Percentiles rank a stretch among this genome's conserved stretches.
Conservation (phyloP, 2,797 vertebrate species). For the Eulemur rubriventer region DNA sequence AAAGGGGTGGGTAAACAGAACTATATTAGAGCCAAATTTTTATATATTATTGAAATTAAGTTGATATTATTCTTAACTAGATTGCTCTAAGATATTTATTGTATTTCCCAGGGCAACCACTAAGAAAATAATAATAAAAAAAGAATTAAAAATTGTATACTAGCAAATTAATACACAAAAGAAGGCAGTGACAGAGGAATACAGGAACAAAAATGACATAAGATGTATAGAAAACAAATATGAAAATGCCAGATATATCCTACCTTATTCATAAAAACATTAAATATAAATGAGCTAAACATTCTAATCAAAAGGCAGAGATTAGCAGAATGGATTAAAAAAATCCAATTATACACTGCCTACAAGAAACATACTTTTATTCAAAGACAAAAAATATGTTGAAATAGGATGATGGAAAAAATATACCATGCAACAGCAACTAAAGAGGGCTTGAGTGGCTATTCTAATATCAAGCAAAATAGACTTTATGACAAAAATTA, state of each 20-base stretch:
- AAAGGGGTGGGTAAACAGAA: not conserved
- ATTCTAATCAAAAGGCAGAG: not conserved
- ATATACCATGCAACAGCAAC: not conserved
- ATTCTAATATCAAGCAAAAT: not conserved
- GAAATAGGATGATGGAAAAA: not conserved
- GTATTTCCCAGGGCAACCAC: not conserved
- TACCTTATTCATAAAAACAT: not conserved
- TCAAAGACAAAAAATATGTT: not conserved
- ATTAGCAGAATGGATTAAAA: not conserved
- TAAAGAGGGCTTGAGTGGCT: not conserved
- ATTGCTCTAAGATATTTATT: not conserved
- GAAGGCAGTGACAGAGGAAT: not conserved
- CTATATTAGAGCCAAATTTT: not conserved
- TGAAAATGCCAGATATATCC: not conserved
- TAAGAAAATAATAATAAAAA: not conserved
- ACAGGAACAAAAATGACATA: not conserved
- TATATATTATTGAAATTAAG: not conserved
- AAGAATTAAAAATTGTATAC: not conserved
- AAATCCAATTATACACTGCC: not conserved
- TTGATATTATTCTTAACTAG: not conserved
- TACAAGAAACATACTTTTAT: not conserved
- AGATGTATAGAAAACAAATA: not conserved
- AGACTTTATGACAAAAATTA: not conserved
- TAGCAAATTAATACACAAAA: not conserved
- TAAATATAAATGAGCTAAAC: not conserved